Base-by-base conservation (phyloP, 2,113 vertebrate species). In the Salvelinus sp. region DNA sequence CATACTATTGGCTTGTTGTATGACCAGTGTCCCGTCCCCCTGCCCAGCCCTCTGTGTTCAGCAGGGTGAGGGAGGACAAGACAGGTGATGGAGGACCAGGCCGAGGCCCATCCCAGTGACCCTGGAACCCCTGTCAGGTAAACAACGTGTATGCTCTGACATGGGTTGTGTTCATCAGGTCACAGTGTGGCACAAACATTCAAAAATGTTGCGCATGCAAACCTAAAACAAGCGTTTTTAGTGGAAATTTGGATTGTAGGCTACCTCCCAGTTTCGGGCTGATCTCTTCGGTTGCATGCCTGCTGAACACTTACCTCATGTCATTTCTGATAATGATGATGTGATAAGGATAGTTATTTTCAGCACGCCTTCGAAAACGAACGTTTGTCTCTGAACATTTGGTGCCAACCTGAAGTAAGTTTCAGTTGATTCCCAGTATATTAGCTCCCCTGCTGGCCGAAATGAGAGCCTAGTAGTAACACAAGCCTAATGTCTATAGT, bases 61-160 rank as follows among this genome's bases (percentile, higher is more conserved):
- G 93, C 81, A 95, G 93, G 20, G 93, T 96, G 74, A 92, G 94
- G 86, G 95, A 98, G 89, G 93, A 76, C 80, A 91, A 91, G 92
- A 63, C 91, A 91, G 74, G 91, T 94, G 68, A 79, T 79, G 28
- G 87, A 73, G 87, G 91, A 90, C 16, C 38, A 10, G 38, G 16
- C 16, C 50, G 91, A 86, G 50, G 81, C 76, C 67, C 75, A 87
- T 71, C 76, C 89, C 47, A 79, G 84, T 69, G 67, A 83, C 79
- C 80, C 87, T 50, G 10, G 83, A 67, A 69, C 80, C 68, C 86
- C 90, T 0, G 81, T 92, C 87, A 95, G 96, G 97, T 94, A 86
- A 93, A 10, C 48, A 14, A 54, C 1, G 50, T 1, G 50, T 18
- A 54, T 54, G 50, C 50, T 18, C 12, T 54, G 50, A 18, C 50